phyloP scores from a whole-genome alignment of 64 coral and sea anemone genomes.

The Porites lutea region DNA sequence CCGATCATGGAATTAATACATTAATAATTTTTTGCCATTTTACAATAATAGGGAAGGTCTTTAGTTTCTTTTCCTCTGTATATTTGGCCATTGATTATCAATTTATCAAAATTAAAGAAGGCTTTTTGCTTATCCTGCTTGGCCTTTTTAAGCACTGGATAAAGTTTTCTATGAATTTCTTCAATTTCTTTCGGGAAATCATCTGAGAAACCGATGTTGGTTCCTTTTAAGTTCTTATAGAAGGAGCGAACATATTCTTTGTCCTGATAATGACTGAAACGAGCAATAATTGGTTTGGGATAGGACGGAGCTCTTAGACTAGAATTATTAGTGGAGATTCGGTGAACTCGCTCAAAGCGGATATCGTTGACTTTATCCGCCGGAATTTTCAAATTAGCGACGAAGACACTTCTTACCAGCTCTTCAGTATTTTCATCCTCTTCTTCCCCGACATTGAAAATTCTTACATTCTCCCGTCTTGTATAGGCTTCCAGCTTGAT shows the following conservation, averaged over 20 bases:
- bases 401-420: too few relatives aligned
- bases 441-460: too few relatives aligned
- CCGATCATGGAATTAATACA: background rate
- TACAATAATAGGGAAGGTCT: too few relatives aligned
- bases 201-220: slow-evolving; percentile 5
- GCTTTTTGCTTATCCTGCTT: background rate
- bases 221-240: slow-evolving; percentile 23
- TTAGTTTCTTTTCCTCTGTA: too few relatives aligned
- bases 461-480: too few relatives aligned
- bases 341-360: background rate
- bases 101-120: too few relatives aligned
- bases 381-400: too few relatives aligned
- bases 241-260: slow-evolving; percentile 12
- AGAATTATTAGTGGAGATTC: background rate
- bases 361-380: too few relatives aligned
- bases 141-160: slow-evolving; percentile 8
- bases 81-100: too few relatives aligned
- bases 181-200: slow-evolving; percentile 37
- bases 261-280: slow-evolving; percentile 28
- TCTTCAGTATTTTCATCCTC: too few relatives aligned
- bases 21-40: background rate
- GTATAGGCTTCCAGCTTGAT: too few relatives aligned
- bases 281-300: background rate
- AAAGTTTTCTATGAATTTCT: background rate
- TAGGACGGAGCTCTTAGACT: background rate